phyloP scores from a whole-genome alignment of 2,888 invertebrate genomes.

The Steinernema carpocapsae region DNA sequence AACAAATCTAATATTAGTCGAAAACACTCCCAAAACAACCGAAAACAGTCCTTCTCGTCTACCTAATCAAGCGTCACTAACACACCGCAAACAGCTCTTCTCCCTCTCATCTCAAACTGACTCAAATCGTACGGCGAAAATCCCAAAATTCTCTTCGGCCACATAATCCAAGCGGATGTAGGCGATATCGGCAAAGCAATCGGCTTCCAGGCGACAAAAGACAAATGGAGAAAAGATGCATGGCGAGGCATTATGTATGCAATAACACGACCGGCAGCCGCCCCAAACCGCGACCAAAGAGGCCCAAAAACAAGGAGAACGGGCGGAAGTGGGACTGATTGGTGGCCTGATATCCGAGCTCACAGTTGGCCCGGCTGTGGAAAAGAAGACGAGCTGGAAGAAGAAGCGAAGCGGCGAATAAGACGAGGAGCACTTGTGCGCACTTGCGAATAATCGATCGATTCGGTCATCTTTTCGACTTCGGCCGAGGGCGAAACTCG shows the following conservation, averaged over 20 bases:
- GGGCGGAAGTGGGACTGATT: neutral
- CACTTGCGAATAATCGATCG: conserved; percentile 23
- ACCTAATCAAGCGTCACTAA: no score
- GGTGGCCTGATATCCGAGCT: neutral
- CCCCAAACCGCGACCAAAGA: neutral
- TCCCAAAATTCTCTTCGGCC: no score
- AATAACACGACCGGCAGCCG: neutral
- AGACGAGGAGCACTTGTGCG: conserved; percentile 8
- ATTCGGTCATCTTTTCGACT: neutral
- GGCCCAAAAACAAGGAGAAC: neutral
- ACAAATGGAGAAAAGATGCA: no score
- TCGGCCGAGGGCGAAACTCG: conserved; percentile 1
- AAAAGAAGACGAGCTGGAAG: neutral
- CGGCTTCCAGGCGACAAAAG: no score
- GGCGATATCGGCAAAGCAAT: no score
- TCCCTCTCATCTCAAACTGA: no score
- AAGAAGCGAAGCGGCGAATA: neutral
- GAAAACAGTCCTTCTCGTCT: no score
- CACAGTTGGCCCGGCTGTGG: neutral
- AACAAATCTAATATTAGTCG: no score
- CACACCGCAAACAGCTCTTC: no score
- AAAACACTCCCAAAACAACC: no score
- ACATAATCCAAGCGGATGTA: no score
- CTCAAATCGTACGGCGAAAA: no score
- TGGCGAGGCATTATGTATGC: neutral